phyloP scores from a whole-genome alignment of 2,888 invertebrate genomes.

The Allolobophora icterica region DNA sequence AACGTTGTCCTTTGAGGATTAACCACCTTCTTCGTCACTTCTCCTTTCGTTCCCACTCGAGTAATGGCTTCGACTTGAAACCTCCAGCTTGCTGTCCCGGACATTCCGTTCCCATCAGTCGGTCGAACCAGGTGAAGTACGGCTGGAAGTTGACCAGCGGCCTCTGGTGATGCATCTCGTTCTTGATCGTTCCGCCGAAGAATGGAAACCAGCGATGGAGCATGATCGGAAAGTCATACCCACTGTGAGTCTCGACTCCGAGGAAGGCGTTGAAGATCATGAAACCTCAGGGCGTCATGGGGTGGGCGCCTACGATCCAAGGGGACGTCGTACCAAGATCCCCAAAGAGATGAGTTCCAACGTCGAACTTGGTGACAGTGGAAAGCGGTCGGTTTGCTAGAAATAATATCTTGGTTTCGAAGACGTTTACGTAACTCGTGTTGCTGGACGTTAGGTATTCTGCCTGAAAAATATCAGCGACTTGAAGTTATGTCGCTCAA shows the following conservation, averaged over 20 bases:
- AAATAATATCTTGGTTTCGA: no score
- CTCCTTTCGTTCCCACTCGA: slow-evolving; percentile 55
- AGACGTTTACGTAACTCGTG: no score
- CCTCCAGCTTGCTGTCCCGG: slow-evolving; percentile 59
- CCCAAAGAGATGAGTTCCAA: slow-evolving; percentile 67
- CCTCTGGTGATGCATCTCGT: slow-evolving; percentile 67
- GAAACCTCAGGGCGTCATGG: slow-evolving; percentile 66
- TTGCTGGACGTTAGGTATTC: neutral
- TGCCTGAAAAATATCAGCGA: no score
- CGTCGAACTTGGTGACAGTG: no score
- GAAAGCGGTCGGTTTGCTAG: no score
- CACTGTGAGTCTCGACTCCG: slow-evolving; percentile 66
- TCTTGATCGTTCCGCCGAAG: slow-evolving; percentile 66
- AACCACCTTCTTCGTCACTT: neutral
- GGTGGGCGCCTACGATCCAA: slow-evolving; percentile 65
- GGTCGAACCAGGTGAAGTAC: slow-evolving; percentile 66
- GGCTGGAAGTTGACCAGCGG: slow-evolving; percentile 67
- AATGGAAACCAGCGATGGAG: slow-evolving; percentile 63
- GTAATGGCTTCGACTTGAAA: slow-evolving; percentile 53
- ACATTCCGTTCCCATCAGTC: slow-evolving; percentile 62
- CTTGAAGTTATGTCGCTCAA: no score
- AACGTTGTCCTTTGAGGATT: neutral
- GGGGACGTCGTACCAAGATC: slow-evolving; percentile 64
- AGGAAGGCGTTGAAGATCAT: slow-evolving; percentile 64
- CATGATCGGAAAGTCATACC: slow-evolving; percentile 66